Percentiles rank a stretch among this genome's conserved stretches.
These are phyloP conservation scores for Chloromyia formosa DNA, from an alignment of 2,888 invertebrate species.

Conservation along the genomic window DNA sequence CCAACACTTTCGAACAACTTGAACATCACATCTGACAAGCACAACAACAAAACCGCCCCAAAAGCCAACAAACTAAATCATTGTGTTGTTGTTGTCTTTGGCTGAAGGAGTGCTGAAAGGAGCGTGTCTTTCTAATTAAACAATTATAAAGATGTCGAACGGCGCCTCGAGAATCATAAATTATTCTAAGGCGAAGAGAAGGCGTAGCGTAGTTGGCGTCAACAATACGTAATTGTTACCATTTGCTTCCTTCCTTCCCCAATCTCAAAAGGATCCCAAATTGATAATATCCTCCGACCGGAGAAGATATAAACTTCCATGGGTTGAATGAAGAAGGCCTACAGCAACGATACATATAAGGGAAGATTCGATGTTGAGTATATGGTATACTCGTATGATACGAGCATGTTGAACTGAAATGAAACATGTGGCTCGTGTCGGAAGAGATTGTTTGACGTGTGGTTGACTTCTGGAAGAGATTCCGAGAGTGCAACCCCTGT, in stretches of 20 bases:
- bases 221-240: constrained; percentile 34
- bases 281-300: constrained; percentile 37
- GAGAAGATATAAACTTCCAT: too few species aligned
- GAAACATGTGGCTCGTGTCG: neutral
- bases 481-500: neutral
- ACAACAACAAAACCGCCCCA: constrained; percentile 18
- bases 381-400: neutral
- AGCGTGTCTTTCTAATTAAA: constrained; percentile 49
- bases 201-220: neutral
- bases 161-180: constrained; percentile 45
- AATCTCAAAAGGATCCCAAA: neutral
- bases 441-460: constrained; percentile 31
- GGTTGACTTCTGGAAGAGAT: constrained; percentile 24
- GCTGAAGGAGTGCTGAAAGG: constrained; percentile 38
- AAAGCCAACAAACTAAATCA: constrained; percentile 30
- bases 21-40: constrained; percentile 26
- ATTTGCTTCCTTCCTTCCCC: constrained; percentile 27
- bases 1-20: constrained; percentile 49
- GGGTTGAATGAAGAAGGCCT: neutral
- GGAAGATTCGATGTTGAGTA: neutral
- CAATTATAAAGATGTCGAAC: constrained; percentile 47
- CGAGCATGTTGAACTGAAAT: neutral
- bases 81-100: constrained; percentile 17
- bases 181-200: constrained; percentile 38
- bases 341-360: neutral